These are phyloP conservation scores for Tanypteryx hageni DNA, from an alignment of 2,888 invertebrate species.

Conservation along the genomic window DNA sequence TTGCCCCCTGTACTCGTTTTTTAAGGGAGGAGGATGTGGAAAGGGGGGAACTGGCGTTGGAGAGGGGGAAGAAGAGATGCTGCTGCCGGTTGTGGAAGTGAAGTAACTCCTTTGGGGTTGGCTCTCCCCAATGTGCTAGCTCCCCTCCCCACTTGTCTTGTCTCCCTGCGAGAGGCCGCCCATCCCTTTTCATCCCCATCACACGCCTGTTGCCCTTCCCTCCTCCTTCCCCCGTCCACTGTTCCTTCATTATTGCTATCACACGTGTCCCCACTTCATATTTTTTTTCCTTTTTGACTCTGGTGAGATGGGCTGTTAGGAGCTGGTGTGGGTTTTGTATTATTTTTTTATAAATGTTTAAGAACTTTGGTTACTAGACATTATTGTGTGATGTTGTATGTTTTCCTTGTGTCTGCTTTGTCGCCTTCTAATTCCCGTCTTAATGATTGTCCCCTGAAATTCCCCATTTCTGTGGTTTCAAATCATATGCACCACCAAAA, in stretches of 20 bases:
- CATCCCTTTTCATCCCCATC: constrained; percentile 42
- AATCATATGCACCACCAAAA: constrained; percentile 39
- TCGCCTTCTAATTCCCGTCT: not conserved
- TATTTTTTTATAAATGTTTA: constrained; percentile 55
- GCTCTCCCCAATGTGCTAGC: constrained; percentile 59
- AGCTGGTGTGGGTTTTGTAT: constrained; percentile 61
- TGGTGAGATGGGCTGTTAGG: constrained; percentile 55
- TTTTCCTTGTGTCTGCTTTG: constrained; percentile 20
- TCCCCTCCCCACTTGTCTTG: constrained; percentile 60
- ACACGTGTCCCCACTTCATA: not conserved
- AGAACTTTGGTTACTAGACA: constrained; percentile 39
- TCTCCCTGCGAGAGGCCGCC: constrained; percentile 51
- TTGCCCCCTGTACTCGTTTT: constrained; percentile 56
- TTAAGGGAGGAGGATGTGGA: constrained; percentile 62
- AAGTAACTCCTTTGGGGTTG: constrained; percentile 45
- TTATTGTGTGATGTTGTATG: constrained; percentile 29
- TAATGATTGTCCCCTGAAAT: not conserved
- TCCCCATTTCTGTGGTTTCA: constrained; percentile 17
- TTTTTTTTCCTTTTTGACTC: constrained; percentile 39
- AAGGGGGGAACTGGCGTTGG: constrained; percentile 38
- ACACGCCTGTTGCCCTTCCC: constrained; percentile 41
- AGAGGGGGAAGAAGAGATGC: constrained; percentile 43
- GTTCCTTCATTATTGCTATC: constrained; percentile 58
- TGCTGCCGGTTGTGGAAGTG: constrained; percentile 55
- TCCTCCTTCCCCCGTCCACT: constrained; percentile 60